A percentile compares a stretch with the other conserved stretches of the same genome.
Conservation (phyloP, 2,113 vertebrate species). For the Falco punctatus region DNA sequence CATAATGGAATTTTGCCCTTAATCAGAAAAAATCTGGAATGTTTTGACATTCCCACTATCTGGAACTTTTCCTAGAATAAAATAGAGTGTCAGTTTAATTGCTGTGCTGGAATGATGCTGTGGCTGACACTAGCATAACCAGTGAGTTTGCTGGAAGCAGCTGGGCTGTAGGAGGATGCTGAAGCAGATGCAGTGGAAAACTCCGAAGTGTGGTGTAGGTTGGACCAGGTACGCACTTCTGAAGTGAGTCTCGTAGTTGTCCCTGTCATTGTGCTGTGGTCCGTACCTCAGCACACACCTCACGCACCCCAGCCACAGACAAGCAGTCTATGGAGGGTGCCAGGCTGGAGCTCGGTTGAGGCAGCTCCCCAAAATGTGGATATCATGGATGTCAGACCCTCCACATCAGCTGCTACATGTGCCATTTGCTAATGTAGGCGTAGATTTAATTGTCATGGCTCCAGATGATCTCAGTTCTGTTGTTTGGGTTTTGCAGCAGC, state of each 20-base stretch:
- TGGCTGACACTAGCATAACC: not conserved
- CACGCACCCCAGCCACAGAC: too few species aligned
- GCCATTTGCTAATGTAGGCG: accelerated
- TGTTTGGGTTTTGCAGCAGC: not conserved
- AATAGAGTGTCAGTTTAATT: not conserved
- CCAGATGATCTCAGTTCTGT: not conserved
- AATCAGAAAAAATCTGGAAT: not conserved
- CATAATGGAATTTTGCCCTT: not conserved
- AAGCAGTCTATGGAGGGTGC: accelerated
- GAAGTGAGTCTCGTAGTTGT: not conserved
- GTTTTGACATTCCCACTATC: not conserved
- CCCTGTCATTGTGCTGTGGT: accelerated
- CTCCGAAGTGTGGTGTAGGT: not conserved
- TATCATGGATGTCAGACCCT: not conserved
- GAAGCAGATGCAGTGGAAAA: not conserved
- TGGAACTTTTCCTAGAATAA: not conserved
- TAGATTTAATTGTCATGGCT: accelerated
- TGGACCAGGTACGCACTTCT: not conserved
- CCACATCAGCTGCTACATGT: accelerated
- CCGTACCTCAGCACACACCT: not conserved
- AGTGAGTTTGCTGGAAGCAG: not conserved
- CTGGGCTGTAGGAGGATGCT: not conserved
- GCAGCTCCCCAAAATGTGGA: not conserved
- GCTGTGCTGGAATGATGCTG: not conserved
- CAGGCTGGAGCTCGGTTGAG: not conserved